These are phyloP conservation scores for Campoletis raptor DNA, from an alignment of 2,888 invertebrate species.

Conservation along the genomic window DNA sequence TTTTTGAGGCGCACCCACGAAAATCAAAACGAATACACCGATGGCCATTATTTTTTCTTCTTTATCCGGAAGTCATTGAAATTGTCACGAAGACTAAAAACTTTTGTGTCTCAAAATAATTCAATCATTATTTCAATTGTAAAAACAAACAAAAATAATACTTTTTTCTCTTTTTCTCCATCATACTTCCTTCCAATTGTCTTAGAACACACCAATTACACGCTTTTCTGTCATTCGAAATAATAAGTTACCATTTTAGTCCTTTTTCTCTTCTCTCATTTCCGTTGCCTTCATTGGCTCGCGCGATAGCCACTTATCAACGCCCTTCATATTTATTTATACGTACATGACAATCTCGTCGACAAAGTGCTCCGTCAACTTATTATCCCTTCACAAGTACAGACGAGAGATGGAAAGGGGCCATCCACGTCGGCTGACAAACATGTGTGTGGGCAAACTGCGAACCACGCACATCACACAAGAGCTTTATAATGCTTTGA, in stretches of 20 bases:
- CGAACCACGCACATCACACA: slow-evolving; percentile 15
- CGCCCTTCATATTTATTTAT: slow-evolving; percentile 16
- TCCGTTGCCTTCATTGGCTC: slow-evolving; percentile 13
- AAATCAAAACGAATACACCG: neutral
- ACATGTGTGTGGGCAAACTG: slow-evolving; percentile 55
- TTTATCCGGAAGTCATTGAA: neutral
- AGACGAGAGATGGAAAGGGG: slow-evolving; percentile 26
- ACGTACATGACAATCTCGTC: slow-evolving; percentile 26
- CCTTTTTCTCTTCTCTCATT: slow-evolving; percentile 17
- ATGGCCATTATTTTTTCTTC: neutral
- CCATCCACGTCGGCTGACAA: slow-evolving; percentile 31
- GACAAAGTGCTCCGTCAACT: slow-evolving; percentile 55
- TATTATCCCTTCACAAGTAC: slow-evolving; percentile 38
- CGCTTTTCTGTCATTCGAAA: slow-evolving; percentile 10
- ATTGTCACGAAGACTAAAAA: neutral
- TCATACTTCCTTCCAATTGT: neutral
- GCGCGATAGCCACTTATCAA: slow-evolving; percentile 28
- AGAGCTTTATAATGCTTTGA: slow-evolving; percentile 40
- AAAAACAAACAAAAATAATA: neutral
- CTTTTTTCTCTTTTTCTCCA: no score
- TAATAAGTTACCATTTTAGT: neutral
- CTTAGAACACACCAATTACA: neutral
- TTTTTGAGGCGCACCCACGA: neutral
- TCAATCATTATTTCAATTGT: neutral
- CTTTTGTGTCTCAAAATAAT: neutral